phyloP scores from a whole-genome alignment of 2,113 vertebrate species.

The Pachyramphus minor region DNA sequence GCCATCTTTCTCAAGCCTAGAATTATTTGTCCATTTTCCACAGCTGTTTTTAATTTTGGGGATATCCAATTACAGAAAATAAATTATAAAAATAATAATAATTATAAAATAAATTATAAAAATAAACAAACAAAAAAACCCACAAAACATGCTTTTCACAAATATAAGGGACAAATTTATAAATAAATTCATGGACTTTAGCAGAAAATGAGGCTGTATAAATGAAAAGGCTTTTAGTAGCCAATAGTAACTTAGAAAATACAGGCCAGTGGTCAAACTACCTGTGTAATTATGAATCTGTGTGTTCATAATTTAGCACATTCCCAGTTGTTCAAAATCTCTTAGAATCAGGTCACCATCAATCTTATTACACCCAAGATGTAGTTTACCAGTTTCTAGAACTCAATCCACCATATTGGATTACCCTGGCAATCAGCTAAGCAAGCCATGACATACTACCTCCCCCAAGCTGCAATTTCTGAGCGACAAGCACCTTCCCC shows the following conservation, averaged over 20 bases:
- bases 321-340: background rate
- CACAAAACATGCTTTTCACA: background rate
- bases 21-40: background rate
- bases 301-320: background rate
- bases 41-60: background rate
- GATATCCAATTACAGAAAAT: too few species aligned
- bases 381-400: background rate
- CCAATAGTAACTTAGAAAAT: background rate
- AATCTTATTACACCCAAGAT: background rate
- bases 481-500: background rate
- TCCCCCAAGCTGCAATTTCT: background rate
- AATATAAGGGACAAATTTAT: background rate
- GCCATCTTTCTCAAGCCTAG: background rate
- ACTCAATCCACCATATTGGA: background rate
- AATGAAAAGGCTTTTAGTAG: background rate
- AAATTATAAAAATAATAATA: background rate
- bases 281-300: background rate
- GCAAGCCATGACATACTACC: too few species aligned
- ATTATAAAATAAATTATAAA: background rate
- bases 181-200: background rate
- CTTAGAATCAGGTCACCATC: background rate
- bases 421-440: background rate
- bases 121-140: background rate
- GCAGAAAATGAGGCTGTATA: background rate
- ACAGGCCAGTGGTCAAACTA: background rate